Evolutionary conservation across 1,140 invertebrate genomes (phyloP).

Genomic region (Dendroctonus valens): DNA sequence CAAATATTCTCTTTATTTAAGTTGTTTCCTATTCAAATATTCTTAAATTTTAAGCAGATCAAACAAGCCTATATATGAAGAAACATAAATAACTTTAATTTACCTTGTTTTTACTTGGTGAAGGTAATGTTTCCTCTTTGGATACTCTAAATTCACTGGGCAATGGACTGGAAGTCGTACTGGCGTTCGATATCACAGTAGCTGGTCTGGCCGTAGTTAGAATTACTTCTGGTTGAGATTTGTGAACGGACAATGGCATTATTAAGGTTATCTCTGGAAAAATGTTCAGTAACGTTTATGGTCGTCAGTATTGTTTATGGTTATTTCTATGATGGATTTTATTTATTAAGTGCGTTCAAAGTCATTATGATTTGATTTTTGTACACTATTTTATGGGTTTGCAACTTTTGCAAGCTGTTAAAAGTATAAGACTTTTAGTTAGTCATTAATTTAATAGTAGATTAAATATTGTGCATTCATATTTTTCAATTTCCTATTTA

Average conservation of each 20-base stretch:
- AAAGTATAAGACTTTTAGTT: too few relatives aligned
- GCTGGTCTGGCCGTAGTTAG: slow-evolving; percentile 70
- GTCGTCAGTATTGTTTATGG: too few relatives aligned
- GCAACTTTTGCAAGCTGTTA: too few relatives aligned
- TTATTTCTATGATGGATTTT: too few relatives aligned
- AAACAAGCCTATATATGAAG: too few relatives aligned
- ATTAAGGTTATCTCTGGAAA: slow-evolving; percentile 54
- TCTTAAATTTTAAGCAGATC: too few relatives aligned
- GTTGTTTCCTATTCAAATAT: slow-evolving; percentile 14
- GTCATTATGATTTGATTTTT: too few relatives aligned
- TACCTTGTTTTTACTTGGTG: slow-evolving; percentile 37
- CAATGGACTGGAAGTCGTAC: slow-evolving; percentile 61
- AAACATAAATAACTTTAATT: slow-evolving; percentile 15
- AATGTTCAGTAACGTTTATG: neutral
- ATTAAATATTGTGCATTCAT: too few relatives aligned
- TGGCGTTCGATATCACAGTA: slow-evolving; percentile 68
- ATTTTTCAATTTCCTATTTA: slow-evolving; percentile 12
- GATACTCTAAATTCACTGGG: slow-evolving; percentile 60
- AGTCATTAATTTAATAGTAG: too few relatives aligned
- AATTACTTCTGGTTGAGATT: slow-evolving; percentile 60
- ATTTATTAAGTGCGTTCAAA: too few relatives aligned
- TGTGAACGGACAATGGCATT: slow-evolving; percentile 46
- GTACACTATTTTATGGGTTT: too few relatives aligned
- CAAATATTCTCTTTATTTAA: neutral
- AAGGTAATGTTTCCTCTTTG: slow-evolving; percentile 53